Percentiles rank a stretch among this genome's conserved stretches.
phyloP scores from a whole-genome alignment of 2,888 invertebrate species.

The Eristalis tenax region DNA sequence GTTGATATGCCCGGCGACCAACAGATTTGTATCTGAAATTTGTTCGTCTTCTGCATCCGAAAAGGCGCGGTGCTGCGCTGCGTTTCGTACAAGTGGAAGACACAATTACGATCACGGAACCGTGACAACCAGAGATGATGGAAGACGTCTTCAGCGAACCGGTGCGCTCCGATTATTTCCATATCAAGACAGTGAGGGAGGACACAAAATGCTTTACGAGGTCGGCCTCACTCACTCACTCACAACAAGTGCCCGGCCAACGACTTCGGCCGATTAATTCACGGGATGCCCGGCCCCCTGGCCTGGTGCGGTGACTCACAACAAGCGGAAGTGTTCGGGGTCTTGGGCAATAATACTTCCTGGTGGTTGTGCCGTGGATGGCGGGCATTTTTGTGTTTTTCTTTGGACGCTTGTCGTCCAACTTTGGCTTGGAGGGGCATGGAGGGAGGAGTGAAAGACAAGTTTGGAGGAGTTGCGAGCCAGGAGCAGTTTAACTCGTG shows the following conservation, averaged over 20 bases:
- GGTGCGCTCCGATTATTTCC: constrained; percentile 67
- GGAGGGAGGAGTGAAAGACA: background rate
- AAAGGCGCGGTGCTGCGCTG: background rate
- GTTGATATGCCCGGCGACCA: constrained; percentile 40
- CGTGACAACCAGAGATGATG: constrained; percentile 60
- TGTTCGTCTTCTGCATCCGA: constrained; percentile 8
- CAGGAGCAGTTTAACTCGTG: constrained; percentile 43
- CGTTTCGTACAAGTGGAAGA: background rate
- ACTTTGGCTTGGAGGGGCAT: background rate
- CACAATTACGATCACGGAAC: constrained; percentile 31
- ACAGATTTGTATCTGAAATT: constrained; percentile 47
- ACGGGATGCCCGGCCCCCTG: constrained; percentile 24
- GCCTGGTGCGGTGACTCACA: constrained; percentile 27
- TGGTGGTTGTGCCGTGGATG: background rate
- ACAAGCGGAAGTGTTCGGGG: constrained; percentile 37
- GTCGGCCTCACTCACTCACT: constrained; percentile 20
- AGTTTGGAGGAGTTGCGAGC: constrained; percentile 12
- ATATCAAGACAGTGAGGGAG: constrained; percentile 29
- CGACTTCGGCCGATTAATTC: constrained; percentile 56
- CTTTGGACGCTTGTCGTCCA: background rate
- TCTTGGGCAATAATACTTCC: constrained; percentile 14
- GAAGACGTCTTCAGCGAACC: constrained; percentile 67
- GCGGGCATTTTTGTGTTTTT: background rate
- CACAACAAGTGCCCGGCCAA: constrained; percentile 54
- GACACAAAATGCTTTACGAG: constrained; percentile 40